phyloP scores from a whole-genome alignment of 2,888 invertebrate genomes.

The Nomada ferruginata region DNA sequence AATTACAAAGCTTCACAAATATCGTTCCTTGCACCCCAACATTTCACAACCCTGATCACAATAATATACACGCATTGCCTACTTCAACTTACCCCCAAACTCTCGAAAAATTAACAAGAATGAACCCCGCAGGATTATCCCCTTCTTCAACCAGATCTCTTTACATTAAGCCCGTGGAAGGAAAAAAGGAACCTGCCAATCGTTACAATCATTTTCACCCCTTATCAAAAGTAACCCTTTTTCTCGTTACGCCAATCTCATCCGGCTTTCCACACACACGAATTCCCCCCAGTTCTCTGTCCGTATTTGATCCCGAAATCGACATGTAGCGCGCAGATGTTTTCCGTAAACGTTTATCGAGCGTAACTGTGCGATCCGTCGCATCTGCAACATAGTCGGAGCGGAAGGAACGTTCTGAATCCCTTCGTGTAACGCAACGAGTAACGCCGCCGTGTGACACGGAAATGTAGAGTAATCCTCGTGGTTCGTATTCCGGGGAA shows the following conservation, averaged over 20 bases:
- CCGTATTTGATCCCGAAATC: not conserved
- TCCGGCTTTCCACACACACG: not conserved
- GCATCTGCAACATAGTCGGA: not conserved
- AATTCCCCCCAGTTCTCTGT: no score
- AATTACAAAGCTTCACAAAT: no score
- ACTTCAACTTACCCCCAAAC: no score
- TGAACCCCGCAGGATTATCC: no score
- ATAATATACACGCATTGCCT: no score
- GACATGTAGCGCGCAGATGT: conserved; percentile 26
- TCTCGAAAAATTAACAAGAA: no score
- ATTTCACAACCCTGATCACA: no score
- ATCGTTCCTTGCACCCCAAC: no score
- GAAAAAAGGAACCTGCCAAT: not conserved
- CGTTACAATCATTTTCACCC: not conserved
- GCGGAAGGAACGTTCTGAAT: conserved; percentile 32
- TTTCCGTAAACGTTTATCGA: conserved; percentile 38
- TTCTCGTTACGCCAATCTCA: not conserved
- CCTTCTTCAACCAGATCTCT: no score
- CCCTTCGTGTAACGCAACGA: conserved; percentile 17
- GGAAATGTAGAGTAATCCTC: conserved; percentile 46
- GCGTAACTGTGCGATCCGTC: conserved; percentile 13
- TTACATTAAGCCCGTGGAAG: no score
- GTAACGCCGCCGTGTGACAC: conserved; percentile 23
- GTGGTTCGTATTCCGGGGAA: conserved; percentile 14
- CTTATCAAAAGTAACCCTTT: not conserved